These are phyloP conservation scores for Microchirus variegatus DNA, from an alignment of 2,797 vertebrate genomes.

Conservation along the genomic window DNA sequence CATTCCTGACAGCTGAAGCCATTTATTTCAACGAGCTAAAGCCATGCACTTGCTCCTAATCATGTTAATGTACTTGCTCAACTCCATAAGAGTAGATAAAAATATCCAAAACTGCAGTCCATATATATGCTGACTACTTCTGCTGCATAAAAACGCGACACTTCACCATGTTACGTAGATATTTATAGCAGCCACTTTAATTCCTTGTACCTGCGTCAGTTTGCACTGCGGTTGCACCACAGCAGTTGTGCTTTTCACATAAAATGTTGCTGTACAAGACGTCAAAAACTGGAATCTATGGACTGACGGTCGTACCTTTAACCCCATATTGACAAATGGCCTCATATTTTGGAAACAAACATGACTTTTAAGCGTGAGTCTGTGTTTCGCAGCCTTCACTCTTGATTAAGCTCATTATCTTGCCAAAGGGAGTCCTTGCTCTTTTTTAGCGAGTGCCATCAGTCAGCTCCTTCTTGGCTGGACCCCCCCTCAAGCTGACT, in stretches of 20 bases:
- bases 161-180: constrained; percentile 13
- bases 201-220: constrained; percentile 11
- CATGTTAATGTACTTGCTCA: constrained; percentile 12
- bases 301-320: constrained; percentile 30
- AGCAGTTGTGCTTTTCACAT: constrained; percentile 1
- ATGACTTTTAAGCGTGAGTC: constrained; percentile 28
- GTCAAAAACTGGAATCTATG: constrained; percentile 12
- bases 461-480: constrained; percentile 41
- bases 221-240: constrained; percentile 21
- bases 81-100: neutral
- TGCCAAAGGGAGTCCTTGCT: constrained; percentile 28
- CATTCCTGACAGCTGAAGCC: constrained; percentile 13
- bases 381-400: constrained; percentile 35
- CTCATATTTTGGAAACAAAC: constrained; percentile 20
- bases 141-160: no score
- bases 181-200: constrained; percentile 20
- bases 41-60: constrained; percentile 24
- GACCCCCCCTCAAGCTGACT: constrained; percentile 46
- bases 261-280: constrained; percentile 19
- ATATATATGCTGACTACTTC: no score
- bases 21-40: constrained; percentile 38
- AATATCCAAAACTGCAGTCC: neutral
- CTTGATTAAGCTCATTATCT: constrained; percentile 54
- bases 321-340: constrained; percentile 33
- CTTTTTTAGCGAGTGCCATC: constrained; percentile 41